These are phyloP conservation scores for Tympanoctomys barrerae DNA, from an alignment of 2,797 vertebrate species.

Conservation along the genomic window DNA sequence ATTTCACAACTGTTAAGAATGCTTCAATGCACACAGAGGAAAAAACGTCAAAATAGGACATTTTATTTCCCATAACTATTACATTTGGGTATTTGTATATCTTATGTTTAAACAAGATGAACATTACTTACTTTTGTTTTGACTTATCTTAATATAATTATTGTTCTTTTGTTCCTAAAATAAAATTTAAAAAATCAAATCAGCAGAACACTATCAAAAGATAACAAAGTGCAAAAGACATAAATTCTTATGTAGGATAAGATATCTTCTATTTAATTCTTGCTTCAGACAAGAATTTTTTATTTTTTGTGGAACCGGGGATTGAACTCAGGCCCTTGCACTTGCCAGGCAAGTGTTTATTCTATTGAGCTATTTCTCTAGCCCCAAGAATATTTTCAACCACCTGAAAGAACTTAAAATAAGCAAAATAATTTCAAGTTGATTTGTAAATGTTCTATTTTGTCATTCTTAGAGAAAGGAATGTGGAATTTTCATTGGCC, in stretches of 20 bases:
- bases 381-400: background rate
- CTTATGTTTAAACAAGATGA: background rate
- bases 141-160: background rate
- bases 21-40: background rate
- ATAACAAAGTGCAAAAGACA: background rate
- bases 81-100: background rate
- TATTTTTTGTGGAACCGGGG: too few species aligned
- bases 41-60: background rate
- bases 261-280: background rate
- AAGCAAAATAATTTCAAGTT: background rate
- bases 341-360: too few species aligned
- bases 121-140: background rate
- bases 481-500: background rate
- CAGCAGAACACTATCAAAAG: background rate
- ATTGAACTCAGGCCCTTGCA: too few species aligned
- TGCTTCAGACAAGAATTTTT: background rate
- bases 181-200: background rate
- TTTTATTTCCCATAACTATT: background rate
- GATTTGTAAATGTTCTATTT: background rate
- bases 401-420: background rate
- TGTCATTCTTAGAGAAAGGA: slow-evolving; percentile 1
- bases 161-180: background rate
- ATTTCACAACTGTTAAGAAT: slow-evolving; percentile 11
- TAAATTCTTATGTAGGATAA: background rate
- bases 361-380: too few species aligned